Evolutionary conservation across 2,797 vertebrate genomes (phyloP), one percentile per base, ranked within the genome.

Genomic region (Harpagifer antarcticus): DNA sequence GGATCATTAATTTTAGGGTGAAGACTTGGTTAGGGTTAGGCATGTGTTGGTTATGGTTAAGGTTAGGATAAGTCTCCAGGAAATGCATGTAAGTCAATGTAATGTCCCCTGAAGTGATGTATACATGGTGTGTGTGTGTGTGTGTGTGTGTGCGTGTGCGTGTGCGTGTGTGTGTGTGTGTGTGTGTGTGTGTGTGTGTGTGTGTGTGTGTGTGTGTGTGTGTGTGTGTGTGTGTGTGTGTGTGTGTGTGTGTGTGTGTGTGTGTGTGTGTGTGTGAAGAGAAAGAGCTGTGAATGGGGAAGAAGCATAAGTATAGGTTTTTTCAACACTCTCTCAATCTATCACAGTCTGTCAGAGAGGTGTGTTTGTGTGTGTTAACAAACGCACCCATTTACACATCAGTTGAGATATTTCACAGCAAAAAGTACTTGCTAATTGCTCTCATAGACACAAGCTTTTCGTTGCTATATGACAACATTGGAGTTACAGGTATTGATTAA

Each of bases 351-450:
- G 76, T 57, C 76, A 65, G 45, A 76, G 63, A 44, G 75, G 33
- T 37, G 33, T 0, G 33, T 37, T 42, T 45, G 57, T 72, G 59
- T 52, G 73, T 69, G 74, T 54, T n/a, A 76, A 68, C 19, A 74
- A 83, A 79, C 73, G 77, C 73, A 73, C 48, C 63, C 72, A 86
- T 88, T 89, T 79, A 84, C 82, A 82, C 76, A 76, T 81, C 74
- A 79, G 58, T 49, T 44, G 15, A 78, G 68, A 72, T 73, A 49
- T 73, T 84, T 49, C 43, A 40, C 64, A 45, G 60, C 12, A 70
- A 58, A 80, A 78, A 77, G 40, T 55, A 76, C 31, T 64, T 68
- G 58, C 27, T 86, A 83, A 88, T 81, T 71, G 49, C 49, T 50
- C 62, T 55, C 20, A 67, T 54, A 74, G 48, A 79, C 52, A 64